These are phyloP conservation scores for Sarcophaga caerulescens DNA, from an alignment of 2,888 invertebrate genomes.

Conservation along the genomic window DNA sequence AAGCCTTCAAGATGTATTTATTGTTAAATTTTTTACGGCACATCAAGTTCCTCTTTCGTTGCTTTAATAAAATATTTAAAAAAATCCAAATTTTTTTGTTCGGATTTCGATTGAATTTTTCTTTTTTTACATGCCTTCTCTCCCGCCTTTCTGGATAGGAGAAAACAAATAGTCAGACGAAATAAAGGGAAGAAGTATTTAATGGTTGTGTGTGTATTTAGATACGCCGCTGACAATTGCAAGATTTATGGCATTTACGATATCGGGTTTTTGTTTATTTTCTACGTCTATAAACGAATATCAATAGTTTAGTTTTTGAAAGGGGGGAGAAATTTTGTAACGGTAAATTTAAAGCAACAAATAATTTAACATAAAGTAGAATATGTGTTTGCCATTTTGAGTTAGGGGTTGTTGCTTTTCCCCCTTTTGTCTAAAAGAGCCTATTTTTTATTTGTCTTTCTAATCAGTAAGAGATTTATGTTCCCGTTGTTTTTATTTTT, in stretches of 20 bases:
- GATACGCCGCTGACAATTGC: conserved; percentile 61
- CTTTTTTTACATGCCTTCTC: background rate
- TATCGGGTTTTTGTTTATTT: conserved; percentile 7
- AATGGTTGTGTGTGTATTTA: conserved; percentile 32
- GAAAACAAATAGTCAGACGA: conserved; percentile 25
- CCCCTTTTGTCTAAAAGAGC: conserved; percentile 41
- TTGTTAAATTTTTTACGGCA: background rate
- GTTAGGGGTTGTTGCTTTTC: background rate
- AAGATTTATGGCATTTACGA: conserved; percentile 59
- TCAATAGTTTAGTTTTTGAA: conserved; percentile 25
- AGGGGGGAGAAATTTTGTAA: background rate
- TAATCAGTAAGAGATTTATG: conserved; percentile 40
- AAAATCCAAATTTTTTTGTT: background rate
- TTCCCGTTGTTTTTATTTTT: conserved; percentile 26
- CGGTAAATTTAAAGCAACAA: conserved; percentile 42
- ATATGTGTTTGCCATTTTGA: background rate
- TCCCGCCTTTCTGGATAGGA: background rate
- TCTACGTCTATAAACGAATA: background rate
- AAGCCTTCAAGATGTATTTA: conserved; percentile 12
- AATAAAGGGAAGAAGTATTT: conserved; percentile 11
- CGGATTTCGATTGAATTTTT: background rate
- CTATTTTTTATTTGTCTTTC: conserved; percentile 25
- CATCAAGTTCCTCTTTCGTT: background rate
- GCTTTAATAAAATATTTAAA: background rate
- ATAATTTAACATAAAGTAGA: background rate